These are phyloP conservation scores for Apostichopus parvimensis DNA, from an alignment of 35 echinoderm and acorn worm genomes.

Conservation along the genomic window DNA sequence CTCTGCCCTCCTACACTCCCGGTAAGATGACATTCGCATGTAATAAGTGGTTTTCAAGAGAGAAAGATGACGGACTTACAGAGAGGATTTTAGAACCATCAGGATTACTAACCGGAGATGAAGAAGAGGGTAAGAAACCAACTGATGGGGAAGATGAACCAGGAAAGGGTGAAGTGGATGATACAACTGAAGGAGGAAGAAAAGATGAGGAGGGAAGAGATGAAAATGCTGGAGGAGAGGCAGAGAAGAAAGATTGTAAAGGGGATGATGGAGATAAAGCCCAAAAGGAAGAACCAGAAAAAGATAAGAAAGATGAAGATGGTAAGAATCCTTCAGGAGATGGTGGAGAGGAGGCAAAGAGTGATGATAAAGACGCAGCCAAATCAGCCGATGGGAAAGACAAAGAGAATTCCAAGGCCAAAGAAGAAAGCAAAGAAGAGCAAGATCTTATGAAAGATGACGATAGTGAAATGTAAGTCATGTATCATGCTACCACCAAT, in stretches of 20 bases:
- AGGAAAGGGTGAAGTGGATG: neutral
- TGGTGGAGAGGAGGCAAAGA: constrained; percentile 19
- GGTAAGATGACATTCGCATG: neutral
- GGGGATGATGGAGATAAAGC: neutral
- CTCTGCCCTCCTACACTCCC: neutral
- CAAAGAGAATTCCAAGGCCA: neutral
- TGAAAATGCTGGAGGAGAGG: neutral
- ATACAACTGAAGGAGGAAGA: no score
- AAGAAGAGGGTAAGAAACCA: neutral
- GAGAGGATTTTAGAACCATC: constrained; percentile 28
- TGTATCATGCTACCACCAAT: no score
- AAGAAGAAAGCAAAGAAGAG: neutral
- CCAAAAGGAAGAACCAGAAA: neutral
- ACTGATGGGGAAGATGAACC: neutral
- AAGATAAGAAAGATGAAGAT: constrained; percentile 14
- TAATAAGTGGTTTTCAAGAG: constrained; percentile 9
- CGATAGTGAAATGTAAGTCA: neutral
- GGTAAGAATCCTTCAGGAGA: neutral
- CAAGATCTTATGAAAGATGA: neutral
- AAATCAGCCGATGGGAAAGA: neutral
- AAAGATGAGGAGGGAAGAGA: neutral
- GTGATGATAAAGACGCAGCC: neutral
- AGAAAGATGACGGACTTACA: constrained; percentile 27
- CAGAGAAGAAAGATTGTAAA: neutral
- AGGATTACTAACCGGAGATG: neutral